Percentiles rank a stretch among this genome's conserved stretches.
These are phyloP conservation scores for Struthidea cinerea DNA, from an alignment of 2,113 vertebrate species.

Conservation along the genomic window DNA sequence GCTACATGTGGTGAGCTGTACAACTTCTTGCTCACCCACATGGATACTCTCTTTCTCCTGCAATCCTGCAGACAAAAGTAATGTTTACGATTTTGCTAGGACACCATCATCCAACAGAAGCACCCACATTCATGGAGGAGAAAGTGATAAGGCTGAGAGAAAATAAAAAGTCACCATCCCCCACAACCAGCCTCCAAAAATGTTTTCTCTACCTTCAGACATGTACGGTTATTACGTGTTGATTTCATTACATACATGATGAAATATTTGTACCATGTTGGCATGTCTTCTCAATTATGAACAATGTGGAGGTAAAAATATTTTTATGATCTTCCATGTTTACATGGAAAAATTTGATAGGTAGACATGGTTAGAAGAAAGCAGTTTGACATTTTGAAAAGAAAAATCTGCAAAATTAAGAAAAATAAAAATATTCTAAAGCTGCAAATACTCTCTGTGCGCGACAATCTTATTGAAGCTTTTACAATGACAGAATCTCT, in stretches of 20 bases:
- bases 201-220: background rate
- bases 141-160: background rate
- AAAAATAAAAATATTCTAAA: background rate
- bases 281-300: background rate
- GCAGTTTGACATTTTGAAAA: background rate
- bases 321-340: background rate
- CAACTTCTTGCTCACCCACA: background rate
- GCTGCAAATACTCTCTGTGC: background rate
- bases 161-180: background rate
- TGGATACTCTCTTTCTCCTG: background rate
- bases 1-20: rapidly evolving
- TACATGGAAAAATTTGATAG: background rate
- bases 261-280: background rate
- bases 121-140: rapidly evolving
- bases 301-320: background rate
- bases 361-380: background rate
- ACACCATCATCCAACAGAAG: background rate
- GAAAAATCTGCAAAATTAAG: background rate
- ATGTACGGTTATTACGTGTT: background rate
- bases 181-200: background rate
- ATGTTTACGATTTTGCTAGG: background rate
- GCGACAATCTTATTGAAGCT: background rate
- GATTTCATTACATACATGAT: background rate
- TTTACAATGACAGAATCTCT: background rate
- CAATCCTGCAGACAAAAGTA: background rate